These are phyloP conservation scores for Diaperis boleti DNA, from an alignment of 2,888 invertebrate genomes.

Conservation along the genomic window DNA sequence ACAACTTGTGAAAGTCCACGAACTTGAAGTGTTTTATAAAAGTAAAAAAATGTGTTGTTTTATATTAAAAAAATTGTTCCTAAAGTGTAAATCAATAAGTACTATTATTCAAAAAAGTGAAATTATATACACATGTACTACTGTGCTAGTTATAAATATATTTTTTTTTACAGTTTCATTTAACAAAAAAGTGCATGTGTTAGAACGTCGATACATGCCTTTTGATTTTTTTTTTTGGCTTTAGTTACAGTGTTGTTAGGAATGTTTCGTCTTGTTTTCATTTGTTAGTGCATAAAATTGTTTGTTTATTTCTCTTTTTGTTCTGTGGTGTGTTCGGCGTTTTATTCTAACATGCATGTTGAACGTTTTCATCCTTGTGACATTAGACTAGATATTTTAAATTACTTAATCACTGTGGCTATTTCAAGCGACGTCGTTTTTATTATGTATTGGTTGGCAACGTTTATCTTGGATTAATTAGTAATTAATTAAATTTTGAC, in stretches of 20 bases:
- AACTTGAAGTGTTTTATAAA: conserved; percentile 30
- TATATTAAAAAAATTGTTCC: conserved; percentile 56
- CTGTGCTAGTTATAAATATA: conserved; percentile 49
- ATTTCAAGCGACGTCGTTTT: conserved; percentile 5
- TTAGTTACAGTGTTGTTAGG: not conserved
- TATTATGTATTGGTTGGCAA: conserved; percentile 6
- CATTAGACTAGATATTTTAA: conserved; percentile 39
- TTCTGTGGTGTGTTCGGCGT: conserved; percentile 23
- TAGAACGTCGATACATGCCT: conserved; percentile 34
- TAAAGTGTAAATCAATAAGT: conserved; percentile 54
- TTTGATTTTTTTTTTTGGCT: not conserved
- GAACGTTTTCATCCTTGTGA: conserved; percentile 29
- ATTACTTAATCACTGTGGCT: conserved; percentile 33
- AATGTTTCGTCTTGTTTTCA: conserved; percentile 2
- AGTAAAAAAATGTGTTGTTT: conserved; percentile 48
- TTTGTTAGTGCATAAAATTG: not conserved
- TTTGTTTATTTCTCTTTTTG: not conserved
- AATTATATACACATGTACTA: conserved; percentile 49
- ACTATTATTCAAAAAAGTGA: conserved; percentile 45
- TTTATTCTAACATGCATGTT: conserved; percentile 16
- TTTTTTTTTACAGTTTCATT: conserved; percentile 26
- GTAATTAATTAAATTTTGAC: conserved; percentile 32
- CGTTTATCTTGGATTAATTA: too few species aligned
- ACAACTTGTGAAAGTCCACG: conserved; percentile 44
- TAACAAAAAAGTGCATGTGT: conserved; percentile 21